Evolutionary conservation across 2,797 vertebrate species (phyloP).

Genomic region (Sebastes iracundus): DNA sequence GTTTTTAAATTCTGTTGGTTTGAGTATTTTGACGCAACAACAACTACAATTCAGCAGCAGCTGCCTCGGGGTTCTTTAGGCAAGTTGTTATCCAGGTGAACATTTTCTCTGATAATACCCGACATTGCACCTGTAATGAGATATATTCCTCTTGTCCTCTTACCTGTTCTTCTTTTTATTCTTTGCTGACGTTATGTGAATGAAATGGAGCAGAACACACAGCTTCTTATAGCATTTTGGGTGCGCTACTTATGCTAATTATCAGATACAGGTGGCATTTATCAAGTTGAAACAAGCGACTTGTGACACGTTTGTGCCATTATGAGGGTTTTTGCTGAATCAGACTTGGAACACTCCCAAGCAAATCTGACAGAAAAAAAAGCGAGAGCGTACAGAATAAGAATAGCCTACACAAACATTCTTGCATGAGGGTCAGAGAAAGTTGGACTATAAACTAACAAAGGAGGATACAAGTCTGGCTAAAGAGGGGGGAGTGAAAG

Average conservation of each 20-base stretch:
- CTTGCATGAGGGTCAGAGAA: background rate
- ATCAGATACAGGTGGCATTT: background rate
- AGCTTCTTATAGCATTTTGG: background rate
- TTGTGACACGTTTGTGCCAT: background rate
- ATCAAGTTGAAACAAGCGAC: background rate
- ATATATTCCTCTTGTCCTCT: too few species aligned
- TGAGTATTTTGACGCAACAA: background rate
- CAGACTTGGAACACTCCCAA: background rate
- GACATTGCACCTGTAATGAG: too few species aligned
- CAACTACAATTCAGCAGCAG: background rate
- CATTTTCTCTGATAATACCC: too few species aligned
- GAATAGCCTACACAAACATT: background rate
- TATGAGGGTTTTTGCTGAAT: background rate
- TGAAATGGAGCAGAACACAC: background rate
- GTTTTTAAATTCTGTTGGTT: background rate
- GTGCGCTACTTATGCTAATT: background rate
- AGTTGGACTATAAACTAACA: background rate
- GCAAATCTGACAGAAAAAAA: background rate
- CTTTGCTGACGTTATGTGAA: too few species aligned
- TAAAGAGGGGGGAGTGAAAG: background rate
- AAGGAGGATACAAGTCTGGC: background rate
- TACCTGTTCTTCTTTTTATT: too few species aligned
- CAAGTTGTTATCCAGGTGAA: too few species aligned
- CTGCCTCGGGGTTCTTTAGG: too few species aligned
- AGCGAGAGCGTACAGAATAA: background rate